These are phyloP conservation scores for Mohoua ochrocephala DNA, from an alignment of 2,113 vertebrate species.

Conservation along the genomic window DNA sequence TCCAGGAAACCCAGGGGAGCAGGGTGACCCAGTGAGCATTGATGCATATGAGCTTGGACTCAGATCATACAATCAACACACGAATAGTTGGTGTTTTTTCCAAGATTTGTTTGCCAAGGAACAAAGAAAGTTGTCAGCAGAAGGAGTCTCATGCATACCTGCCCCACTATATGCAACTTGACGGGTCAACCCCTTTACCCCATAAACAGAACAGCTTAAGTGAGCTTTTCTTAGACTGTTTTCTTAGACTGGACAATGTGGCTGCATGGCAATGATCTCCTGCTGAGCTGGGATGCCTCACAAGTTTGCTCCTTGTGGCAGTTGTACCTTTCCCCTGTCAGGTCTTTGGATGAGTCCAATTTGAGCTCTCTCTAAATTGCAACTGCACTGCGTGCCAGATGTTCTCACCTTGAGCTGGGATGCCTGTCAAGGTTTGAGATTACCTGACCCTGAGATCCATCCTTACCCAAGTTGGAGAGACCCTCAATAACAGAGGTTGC, in stretches of 20 bases:
- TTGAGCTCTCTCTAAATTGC: not conserved
- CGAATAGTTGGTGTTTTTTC: not conserved
- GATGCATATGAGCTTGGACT: not conserved
- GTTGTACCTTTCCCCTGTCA: not conserved
- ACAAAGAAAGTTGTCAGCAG: not conserved
- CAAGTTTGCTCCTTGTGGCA: not conserved
- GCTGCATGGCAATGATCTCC: too few relatives aligned
- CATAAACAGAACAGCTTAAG: not conserved
- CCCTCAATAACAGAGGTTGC: not conserved
- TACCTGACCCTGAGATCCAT: too few relatives aligned
- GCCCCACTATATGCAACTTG: too few relatives aligned
- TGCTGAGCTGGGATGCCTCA: not conserved
- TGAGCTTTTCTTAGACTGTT: not conserved
- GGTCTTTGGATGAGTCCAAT: not conserved
- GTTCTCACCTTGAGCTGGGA: not conserved
- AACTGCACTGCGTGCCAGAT: not conserved
- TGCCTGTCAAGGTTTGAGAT: not conserved
- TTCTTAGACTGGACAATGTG: accelerated
- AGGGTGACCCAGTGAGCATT: not conserved
- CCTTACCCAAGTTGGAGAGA: not conserved
- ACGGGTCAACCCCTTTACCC: accelerated
- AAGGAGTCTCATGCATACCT: not conserved
- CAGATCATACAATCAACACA: not conserved
- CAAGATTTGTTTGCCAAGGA: not conserved
- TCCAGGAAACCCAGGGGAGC: not conserved